phyloP scores from a whole-genome alignment of 2,113 vertebrate species.

The Cynoglossus semilaevis region DNA sequence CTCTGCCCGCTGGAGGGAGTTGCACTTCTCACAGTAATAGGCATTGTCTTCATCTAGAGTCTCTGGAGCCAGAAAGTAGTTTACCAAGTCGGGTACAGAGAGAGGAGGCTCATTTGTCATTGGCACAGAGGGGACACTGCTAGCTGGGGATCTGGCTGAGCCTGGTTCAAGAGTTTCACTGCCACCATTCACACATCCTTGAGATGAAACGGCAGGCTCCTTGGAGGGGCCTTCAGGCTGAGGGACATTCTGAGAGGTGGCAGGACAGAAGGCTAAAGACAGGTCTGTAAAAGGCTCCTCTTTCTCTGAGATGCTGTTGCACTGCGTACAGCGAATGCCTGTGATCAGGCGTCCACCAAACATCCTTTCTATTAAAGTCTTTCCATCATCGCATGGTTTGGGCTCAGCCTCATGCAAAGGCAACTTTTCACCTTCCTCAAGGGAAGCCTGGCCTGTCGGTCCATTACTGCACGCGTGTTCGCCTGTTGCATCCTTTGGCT shows the following conservation, averaged over 20 bases:
- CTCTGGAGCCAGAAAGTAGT: slow-evolving; percentile 96
- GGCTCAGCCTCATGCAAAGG: slow-evolving; percentile 23
- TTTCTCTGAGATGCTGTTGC: slow-evolving; percentile 90
- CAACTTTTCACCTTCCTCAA: slow-evolving; percentile 42
- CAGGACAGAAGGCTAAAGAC: slow-evolving; percentile 92
- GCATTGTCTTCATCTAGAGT: slow-evolving; percentile 94
- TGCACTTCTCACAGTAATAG: slow-evolving; percentile 95
- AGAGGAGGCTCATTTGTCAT: slow-evolving; percentile 74
- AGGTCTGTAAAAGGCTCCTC: slow-evolving; percentile 96
- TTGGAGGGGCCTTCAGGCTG: slow-evolving; percentile 45
- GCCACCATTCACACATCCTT: slow-evolving; percentile 76
- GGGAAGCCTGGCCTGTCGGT: slow-evolving; percentile 52
- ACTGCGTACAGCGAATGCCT: slow-evolving; percentile 88
- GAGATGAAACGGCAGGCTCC: slow-evolving; percentile 58
- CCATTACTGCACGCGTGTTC: slow-evolving; percentile 48
- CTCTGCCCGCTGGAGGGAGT: slow-evolving; percentile 92
- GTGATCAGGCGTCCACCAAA: slow-evolving; percentile 93
- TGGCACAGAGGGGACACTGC: slow-evolving; percentile 31
- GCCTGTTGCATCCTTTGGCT: slow-evolving; percentile 39
- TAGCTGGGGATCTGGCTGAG: slow-evolving; percentile 23
- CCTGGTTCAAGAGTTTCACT: slow-evolving; percentile 61
- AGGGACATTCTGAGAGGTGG: slow-evolving; percentile 44
- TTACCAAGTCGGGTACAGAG: slow-evolving; percentile 90
- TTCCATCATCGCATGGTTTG: slow-evolving; percentile 45
- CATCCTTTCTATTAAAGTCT: slow-evolving; percentile 90